These are phyloP conservation scores for Buphagus erythrorhynchus DNA, from an alignment of 2,797 vertebrate species.

Conservation along the genomic window DNA sequence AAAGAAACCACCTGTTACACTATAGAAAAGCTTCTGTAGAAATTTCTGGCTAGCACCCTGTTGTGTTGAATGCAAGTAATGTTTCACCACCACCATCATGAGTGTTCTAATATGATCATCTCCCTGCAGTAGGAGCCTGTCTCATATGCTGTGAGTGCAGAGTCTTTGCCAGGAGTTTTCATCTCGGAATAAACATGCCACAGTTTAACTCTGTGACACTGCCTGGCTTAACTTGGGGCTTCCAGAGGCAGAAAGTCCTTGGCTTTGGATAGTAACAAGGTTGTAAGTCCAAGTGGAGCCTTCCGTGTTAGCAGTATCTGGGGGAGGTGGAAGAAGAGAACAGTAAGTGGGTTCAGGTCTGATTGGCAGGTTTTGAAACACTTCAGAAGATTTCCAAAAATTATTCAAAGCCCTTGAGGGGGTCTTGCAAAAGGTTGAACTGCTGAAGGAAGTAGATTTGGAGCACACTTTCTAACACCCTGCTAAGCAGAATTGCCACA, in stretches of 20 bases:
- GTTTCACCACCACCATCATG: not conserved
- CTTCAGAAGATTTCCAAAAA: slow-evolving; percentile 27
- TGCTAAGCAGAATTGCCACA: slow-evolving; percentile 21
- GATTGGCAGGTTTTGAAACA: slow-evolving; percentile 43
- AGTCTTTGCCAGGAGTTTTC: not conserved
- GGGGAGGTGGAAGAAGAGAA: not conserved
- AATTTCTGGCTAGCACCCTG: not conserved
- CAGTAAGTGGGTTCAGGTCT: not conserved
- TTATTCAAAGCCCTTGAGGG: not conserved
- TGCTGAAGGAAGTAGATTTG: slow-evolving; percentile 31
- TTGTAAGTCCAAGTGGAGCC: not conserved
- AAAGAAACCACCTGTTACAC: not conserved
- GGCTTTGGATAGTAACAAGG: not conserved
- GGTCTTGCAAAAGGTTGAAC: not conserved
- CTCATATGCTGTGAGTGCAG: not conserved
- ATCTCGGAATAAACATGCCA: not conserved
- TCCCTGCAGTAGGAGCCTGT: not conserved
- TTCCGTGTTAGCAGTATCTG: not conserved
- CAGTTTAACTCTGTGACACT: not conserved
- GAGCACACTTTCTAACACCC: not conserved
- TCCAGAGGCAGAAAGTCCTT: not conserved
- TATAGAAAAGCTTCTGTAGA: not conserved
- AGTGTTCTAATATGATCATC: not conserved
- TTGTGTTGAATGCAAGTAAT: not conserved
- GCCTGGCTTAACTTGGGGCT: not conserved